Conservation (phyloP, 2,888 invertebrate genomes). For the Netelia melanura region DNA sequence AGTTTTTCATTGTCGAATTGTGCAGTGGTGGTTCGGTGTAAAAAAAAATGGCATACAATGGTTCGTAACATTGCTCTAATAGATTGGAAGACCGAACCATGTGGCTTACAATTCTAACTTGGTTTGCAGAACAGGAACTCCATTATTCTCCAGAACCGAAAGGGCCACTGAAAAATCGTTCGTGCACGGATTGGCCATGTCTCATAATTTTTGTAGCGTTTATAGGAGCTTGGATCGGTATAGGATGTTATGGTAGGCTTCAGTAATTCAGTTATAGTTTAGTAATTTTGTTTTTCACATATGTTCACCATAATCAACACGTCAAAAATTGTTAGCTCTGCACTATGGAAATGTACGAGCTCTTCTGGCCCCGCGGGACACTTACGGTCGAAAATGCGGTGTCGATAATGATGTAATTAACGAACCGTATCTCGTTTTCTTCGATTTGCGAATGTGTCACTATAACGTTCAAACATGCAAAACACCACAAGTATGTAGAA, state of each 20-base stretch:
- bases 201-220: constrained; percentile 92
- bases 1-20: constrained; percentile 6
- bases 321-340: constrained; percentile 86
- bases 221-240: constrained; percentile 91
- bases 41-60: constrained; percentile 54
- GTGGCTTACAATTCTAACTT: not conserved
- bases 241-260: constrained; percentile 91
- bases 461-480: constrained; percentile 91
- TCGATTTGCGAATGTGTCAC: constrained; percentile 92
- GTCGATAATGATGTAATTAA: constrained; percentile 88
- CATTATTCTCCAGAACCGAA: constrained; percentile 92
- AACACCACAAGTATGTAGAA: constrained; percentile 94
- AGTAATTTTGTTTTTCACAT: not conserved
- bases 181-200: constrained; percentile 96
- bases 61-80: constrained; percentile 43
- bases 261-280: not conserved
- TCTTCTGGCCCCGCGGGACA: constrained; percentile 92
- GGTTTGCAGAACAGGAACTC: constrained; percentile 89
- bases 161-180: constrained; percentile 92
- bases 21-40: constrained; percentile 9
- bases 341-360: constrained; percentile 90
- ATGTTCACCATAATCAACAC: not conserved
- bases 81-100: not conserved
- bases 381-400: constrained; percentile 92
- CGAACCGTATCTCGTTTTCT: constrained; percentile 92